Conservation (phyloP, 2,113 vertebrate genomes). For the Platanista minor region DNA sequence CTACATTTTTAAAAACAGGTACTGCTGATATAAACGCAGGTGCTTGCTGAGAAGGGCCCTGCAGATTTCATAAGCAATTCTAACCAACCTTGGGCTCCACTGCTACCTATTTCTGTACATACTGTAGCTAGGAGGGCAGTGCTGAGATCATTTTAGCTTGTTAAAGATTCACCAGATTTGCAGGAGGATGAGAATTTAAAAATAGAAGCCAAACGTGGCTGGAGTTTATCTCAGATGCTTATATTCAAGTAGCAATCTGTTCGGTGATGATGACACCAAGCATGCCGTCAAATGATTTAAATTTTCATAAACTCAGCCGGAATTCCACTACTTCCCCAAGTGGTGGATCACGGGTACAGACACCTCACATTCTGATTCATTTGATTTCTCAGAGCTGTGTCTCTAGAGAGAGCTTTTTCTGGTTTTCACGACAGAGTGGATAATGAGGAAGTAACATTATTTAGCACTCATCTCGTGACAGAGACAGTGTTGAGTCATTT, state of each 20-base stretch:
- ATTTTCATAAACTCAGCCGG: not conserved
- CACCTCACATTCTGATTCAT: not conserved
- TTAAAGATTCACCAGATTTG: conserved; percentile 22
- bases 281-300: not conserved
- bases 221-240: conserved; percentile 39
- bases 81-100: not conserved
- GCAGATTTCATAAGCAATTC: not conserved
- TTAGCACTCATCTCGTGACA: not conserved
- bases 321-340: not conserved
- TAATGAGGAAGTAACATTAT: not conserved
- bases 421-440: not conserved
- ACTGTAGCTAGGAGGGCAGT: not conserved
- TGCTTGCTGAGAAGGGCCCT: conserved; percentile 34
- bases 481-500: not conserved
- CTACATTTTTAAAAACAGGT: conserved; percentile 31
- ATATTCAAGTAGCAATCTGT: conserved; percentile 8
- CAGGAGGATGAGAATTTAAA: conserved; percentile 61
- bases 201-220: conserved; percentile 53
- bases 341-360: not conserved
- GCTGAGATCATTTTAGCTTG: conserved; percentile 39
- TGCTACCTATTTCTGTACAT: not conserved
- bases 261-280: not conserved
- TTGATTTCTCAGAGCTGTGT: not conserved
- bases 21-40: conserved; percentile 7
- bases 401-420: not conserved